phyloP scores from a whole-genome alignment of 1,140 invertebrate species.

The Rhagoletis zephyria region DNA sequence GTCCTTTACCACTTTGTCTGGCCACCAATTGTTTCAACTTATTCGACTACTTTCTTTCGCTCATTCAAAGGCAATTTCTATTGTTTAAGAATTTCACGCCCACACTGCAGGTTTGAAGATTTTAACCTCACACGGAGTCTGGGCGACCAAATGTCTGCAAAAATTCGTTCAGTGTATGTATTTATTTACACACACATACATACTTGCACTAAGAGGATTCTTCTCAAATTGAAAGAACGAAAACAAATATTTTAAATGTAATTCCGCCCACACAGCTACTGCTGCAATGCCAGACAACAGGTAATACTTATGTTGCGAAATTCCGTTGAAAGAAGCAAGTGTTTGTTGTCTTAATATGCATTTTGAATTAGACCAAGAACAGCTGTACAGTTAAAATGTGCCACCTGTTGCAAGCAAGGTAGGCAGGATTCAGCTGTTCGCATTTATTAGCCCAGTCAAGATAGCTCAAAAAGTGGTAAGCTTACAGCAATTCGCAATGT shows the following conservation, averaged over 20 bases:
- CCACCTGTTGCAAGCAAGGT: too few relatives aligned
- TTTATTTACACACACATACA: too few relatives aligned
- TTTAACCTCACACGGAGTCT: neutral
- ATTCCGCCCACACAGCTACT: neutral
- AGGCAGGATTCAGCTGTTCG: too few relatives aligned
- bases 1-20: neutral
- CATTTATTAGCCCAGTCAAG: too few relatives aligned
- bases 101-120: neutral
- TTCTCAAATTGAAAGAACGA: neutral
- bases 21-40: constrained; percentile 1
- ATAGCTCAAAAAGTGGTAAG: too few relatives aligned
- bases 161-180: neutral
- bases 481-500: too few relatives aligned
- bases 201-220: neutral
- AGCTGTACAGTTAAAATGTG: too few relatives aligned
- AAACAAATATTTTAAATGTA: neutral
- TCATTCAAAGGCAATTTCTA: constrained; percentile 23
- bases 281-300: neutral
- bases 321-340: neutral
- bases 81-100: constrained; percentile 27
- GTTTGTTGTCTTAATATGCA: neutral
- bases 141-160: neutral
- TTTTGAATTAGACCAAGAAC: too few relatives aligned
- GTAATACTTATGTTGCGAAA: neutral
- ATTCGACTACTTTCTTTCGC: neutral